phyloP scores from a whole-genome alignment of 2,888 invertebrate genomes.

The Melipona beecheii region DNA sequence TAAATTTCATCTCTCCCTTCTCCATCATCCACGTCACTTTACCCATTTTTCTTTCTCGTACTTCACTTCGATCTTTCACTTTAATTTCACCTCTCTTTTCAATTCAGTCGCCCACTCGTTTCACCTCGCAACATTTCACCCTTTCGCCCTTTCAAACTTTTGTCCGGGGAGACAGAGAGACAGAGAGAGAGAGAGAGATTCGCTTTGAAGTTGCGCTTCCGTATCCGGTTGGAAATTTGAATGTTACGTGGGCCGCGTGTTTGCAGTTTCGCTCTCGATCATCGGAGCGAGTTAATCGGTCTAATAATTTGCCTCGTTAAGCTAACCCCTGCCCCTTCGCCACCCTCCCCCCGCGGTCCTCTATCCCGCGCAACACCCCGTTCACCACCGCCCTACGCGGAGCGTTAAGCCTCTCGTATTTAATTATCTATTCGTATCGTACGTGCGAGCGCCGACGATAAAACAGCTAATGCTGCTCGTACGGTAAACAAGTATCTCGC shows the following conservation, averaged over 20 bases:
- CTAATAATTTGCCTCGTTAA: conserved; percentile 68
- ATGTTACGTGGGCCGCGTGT: conserved; percentile 15
- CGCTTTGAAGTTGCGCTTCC: not conserved
- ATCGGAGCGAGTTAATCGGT: conserved; percentile 61
- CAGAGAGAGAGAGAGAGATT: too few species aligned
- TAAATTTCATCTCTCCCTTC: not conserved
- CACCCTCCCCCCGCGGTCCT: not conserved
- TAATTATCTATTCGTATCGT: conserved; percentile 65
- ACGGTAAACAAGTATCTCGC: conserved; percentile 17
- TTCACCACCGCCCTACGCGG: not conserved
- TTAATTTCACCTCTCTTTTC: not conserved
- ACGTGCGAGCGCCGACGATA: conserved; percentile 37
- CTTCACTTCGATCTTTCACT: not conserved
- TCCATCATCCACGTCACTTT: not conserved
- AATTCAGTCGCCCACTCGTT: too few species aligned
- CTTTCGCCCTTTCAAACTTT: not conserved
- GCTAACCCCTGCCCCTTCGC: not conserved
- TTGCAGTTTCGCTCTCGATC: conserved; percentile 55
- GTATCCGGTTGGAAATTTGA: not conserved
- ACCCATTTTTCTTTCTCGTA: not conserved
- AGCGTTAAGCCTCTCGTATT: conserved; percentile 65
- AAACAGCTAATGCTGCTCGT: conserved; percentile 48
- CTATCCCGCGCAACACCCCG: not conserved
- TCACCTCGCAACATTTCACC: not conserved
- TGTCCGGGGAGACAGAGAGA: too few species aligned